Conservation (phyloP, 2,888 invertebrate genomes). For the Conistra vaccinii region DNA sequence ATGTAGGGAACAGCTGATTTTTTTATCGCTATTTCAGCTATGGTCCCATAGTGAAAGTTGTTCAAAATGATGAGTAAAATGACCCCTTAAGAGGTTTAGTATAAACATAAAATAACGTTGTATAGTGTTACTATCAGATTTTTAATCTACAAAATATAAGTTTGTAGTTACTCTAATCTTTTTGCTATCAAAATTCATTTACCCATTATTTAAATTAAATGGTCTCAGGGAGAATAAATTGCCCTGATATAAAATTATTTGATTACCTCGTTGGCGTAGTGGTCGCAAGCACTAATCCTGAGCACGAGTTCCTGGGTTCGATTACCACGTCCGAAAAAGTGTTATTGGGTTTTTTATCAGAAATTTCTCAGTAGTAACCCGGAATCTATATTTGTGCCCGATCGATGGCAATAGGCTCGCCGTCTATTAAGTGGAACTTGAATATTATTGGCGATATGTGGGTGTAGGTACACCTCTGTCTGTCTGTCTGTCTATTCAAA, state of each 20-base stretch:
- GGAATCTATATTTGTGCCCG: background rate
- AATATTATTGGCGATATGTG: background rate
- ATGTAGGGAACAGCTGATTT: too few species aligned
- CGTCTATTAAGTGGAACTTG: background rate
- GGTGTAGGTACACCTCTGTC: background rate
- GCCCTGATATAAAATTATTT: background rate
- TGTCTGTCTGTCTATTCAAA: too few species aligned
- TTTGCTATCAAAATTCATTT: too few species aligned
- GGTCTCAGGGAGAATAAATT: background rate
- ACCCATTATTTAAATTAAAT: background rate
- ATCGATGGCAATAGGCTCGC: background rate
- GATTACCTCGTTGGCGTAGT: too few species aligned
- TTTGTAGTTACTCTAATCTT: background rate
- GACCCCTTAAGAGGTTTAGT: too few species aligned
- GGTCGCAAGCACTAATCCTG: background rate
- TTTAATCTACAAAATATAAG: too few species aligned
- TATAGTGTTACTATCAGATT: too few species aligned
- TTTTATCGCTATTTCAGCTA: too few species aligned
- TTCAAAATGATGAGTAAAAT: too few species aligned
- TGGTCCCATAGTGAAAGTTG: too few species aligned
- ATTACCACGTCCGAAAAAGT: background rate
- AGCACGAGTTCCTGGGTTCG: background rate
- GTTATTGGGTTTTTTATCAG: background rate
- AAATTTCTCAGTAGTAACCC: background rate
- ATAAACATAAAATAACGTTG: too few species aligned